Evolutionary conservation across 2,888 invertebrate genomes (phyloP), one percentile per base, ranked within the genome.

Genomic region (Sesamia inferens): DNA sequence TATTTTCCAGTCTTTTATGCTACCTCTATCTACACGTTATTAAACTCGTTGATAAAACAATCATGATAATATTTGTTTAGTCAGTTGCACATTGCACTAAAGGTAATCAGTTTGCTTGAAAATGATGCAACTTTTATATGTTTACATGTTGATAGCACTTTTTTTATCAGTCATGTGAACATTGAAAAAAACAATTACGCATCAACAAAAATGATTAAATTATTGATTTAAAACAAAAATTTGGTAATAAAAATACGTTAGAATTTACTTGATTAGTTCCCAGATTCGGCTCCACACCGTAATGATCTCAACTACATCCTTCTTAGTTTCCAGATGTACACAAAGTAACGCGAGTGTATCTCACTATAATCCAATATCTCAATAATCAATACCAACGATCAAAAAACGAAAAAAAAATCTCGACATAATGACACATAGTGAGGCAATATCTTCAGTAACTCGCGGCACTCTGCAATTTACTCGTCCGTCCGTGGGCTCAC

Each of bases 381-480:
- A 76, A 78, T 65, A 71, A 73, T 74, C 83, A 81, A 85, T 75
- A 80, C 62, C 22, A 64, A 14, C 22, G 5, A 76, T 31, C 73
- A 71, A 39, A 59, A 62, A 76, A 81, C 0, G 2, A 3, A 31
- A 31, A 84, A 82, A 57, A 61, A 68, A 72, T 44, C 65, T 19
- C 19, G 47, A 71, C 70, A 39, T 85, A 85, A 85, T 85, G 84
- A 79, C 84, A 83, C 67, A 74, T 47, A 71, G 69, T 75, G 68
- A 70, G 61, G 73, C 73, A 83, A 85, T 81, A 72, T 79, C 67
- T 63, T 68, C 70, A 58, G 68, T 85, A 79, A 78, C 59, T 70
- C 69, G 51, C 72, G 24, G 47, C 76, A 78, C 79, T 73, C 76
- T 75, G 82, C 76, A 85, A 85, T 84, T 85, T 85, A 66, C 79